Evolutionary conservation across 1,140 invertebrate species (phyloP).

Genomic region (Drosophila seguyi): DNA sequence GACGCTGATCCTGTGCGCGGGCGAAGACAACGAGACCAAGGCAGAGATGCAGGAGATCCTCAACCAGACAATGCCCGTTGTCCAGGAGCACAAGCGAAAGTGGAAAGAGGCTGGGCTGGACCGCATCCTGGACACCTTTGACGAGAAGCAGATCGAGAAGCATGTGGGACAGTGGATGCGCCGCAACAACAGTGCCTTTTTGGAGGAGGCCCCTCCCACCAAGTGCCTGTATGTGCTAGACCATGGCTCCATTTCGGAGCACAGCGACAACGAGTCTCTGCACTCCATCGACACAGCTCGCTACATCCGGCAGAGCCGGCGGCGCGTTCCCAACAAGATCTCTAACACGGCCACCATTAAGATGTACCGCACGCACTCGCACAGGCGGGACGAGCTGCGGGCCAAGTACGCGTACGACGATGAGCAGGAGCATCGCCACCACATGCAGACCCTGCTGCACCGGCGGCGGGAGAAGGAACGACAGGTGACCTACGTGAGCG

Average conservation of each 20-base stretch:
- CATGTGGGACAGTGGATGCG: constrained; percentile 73
- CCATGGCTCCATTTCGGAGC: not conserved
- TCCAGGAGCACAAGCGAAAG: constrained; percentile 71
- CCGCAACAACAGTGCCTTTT: constrained; percentile 57
- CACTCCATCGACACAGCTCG: constrained; percentile 72
- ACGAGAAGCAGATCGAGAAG: constrained; percentile 67
- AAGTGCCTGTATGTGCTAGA: not conserved
- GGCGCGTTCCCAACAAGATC: constrained; percentile 29
- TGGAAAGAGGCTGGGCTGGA: constrained; percentile 70
- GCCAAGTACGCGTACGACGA: constrained; percentile 65
- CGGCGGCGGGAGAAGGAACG: constrained; percentile 56
- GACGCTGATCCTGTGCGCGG: constrained; percentile 43
- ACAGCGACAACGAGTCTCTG: constrained; percentile 64
- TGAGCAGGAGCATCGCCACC: constrained; percentile 60
- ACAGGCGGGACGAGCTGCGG: constrained; percentile 61
- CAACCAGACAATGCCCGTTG: constrained; percentile 69
- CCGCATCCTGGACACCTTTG: constrained; percentile 71
- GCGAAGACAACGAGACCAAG: constrained; percentile 37
- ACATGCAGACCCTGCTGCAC: constrained; percentile 54
- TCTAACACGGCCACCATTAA: constrained; percentile 68
- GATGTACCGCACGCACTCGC: constrained; percentile 63
- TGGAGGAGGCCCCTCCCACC: constrained; percentile 12
- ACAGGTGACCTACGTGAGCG: constrained; percentile 34
- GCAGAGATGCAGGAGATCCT: constrained; percentile 59
- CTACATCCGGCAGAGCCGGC: constrained; percentile 71